Evolutionary conservation across 2,113 vertebrate species (phyloP), one percentile per base, ranked within the genome.

Genomic region (Odontophorus gujanensis): DNA sequence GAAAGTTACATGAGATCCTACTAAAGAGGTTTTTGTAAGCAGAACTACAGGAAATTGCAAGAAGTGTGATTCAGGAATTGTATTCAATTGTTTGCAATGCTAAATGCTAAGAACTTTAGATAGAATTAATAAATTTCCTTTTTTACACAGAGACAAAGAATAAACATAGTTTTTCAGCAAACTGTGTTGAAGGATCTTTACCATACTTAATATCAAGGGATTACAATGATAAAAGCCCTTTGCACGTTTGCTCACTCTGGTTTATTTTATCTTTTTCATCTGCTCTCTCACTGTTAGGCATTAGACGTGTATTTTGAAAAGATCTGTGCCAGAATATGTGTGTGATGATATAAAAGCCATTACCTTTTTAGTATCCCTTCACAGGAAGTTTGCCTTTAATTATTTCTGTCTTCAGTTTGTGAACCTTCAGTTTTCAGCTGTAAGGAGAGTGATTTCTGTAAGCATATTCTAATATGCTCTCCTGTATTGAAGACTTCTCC

Each of bases 201-300:
- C 58, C 38, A 79, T 55, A 26, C 20, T 53, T 87, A 92, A 26
- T 92, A 81, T 73, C 53, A 71, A 67, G 57, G 85, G 89, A 95
- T 85, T 88, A 36, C 7, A 11, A 81, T 48, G 32, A 83, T 73
- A 92, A 79, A 94, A 94, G 2, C 47, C 74, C 81, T 92, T 81
- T 89, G 67, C 83, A 80, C 81, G 74, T 89, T 86, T 74, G 36
- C n/a, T 59, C 9, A 55, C 48, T 81, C 32, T 28, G 95, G 73
- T 95, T 96, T 95, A 78, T 94, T 96, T 93, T 82, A 84, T 96
- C 93, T 92, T 83, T 34, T 92, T 67, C 38, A 81, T 81, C 68
- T 87, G 38, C 77, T 96, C 69, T 93, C 66, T 92, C 92, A 90
- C 50, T 90, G 83, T 92, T 96, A 95, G 21, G 11, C 30, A 93